These are phyloP conservation scores for Amiota minor DNA, from an alignment of 2,888 invertebrate genomes.

Conservation along the genomic window DNA sequence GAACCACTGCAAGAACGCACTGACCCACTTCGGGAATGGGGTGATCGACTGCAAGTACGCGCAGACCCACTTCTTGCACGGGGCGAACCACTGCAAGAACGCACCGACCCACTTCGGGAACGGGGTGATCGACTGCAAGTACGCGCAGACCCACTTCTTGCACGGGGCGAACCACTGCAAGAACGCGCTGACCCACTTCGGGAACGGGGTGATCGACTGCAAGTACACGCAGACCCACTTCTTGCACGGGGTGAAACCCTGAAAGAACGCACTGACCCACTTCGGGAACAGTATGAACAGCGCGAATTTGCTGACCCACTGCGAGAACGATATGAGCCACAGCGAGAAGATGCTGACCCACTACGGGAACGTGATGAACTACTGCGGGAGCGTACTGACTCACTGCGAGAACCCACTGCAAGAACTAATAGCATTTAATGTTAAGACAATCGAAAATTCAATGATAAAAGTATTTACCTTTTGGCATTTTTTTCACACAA, in stretches of 20 bases:
- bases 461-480: too few relatives aligned
- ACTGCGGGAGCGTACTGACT: conserved; percentile 56
- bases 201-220: conserved; percentile 48
- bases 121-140: conserved; percentile 53
- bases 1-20: conserved; percentile 47
- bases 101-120: conserved; percentile 57
- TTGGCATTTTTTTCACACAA: too few relatives aligned
- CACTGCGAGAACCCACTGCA: conserved; percentile 52
- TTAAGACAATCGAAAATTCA: too few relatives aligned
- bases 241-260: conserved; percentile 54
- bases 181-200: conserved; percentile 36
- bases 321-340: conserved; percentile 49
- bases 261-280: conserved; percentile 47
- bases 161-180: too few relatives aligned
- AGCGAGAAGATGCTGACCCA: conserved; percentile 36
- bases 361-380: conserved; percentile 59
- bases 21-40: conserved; percentile 57
- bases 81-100: conserved; percentile 44
- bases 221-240: conserved; percentile 29
- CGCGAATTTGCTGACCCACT: conserved; percentile 49
- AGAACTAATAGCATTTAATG: too few relatives aligned
- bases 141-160: neutral
- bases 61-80: conserved; percentile 44
- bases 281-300: conserved; percentile 54
- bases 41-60: conserved; percentile 57